A percentile compares a stretch with the other conserved stretches of the same genome.
These are phyloP conservation scores for Aleiodes testaceus DNA, from an alignment of 2,888 invertebrate species.

Conservation along the genomic window DNA sequence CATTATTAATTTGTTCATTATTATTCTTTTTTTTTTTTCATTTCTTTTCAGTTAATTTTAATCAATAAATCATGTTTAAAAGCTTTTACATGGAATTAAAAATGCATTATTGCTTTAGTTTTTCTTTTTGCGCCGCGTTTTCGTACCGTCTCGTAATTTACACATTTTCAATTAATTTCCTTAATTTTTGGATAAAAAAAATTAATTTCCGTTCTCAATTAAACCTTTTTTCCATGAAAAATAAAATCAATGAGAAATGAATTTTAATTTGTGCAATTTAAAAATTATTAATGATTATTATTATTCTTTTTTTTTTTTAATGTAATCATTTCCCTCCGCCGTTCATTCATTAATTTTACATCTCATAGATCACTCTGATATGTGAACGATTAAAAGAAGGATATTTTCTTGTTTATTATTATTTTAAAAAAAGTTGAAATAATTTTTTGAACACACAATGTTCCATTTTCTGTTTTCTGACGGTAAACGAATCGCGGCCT, in stretches of 20 bases:
- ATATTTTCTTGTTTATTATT: constrained; percentile 20
- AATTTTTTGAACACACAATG: constrained; percentile 22
- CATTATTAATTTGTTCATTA: not conserved
- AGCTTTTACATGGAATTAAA: constrained; percentile 71
- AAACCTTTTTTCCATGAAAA: not conserved
- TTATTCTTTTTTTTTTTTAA: not conserved
- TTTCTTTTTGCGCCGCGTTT: constrained; percentile 68
- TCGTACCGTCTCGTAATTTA: constrained; percentile 54
- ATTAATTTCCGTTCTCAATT: too few species aligned
- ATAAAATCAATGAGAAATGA: not conserved
- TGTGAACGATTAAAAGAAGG: constrained; percentile 58
- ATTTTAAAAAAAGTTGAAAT: constrained; percentile 11
- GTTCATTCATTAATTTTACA: constrained; percentile 54
- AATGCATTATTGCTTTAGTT: constrained; percentile 67
- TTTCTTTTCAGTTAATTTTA: constrained; percentile 62
- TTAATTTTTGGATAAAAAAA: not conserved
- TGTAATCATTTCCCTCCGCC: constrained; percentile 33
- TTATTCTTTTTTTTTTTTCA: constrained; percentile 51
- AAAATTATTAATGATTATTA: constrained; percentile 7
- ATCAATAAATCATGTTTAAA: constrained; percentile 67
- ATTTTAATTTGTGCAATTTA: not conserved
- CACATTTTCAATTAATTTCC: too few species aligned
- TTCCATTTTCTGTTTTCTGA: not conserved
- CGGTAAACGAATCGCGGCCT: constrained; percentile 18
- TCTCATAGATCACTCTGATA: constrained; percentile 66